phyloP scores from a whole-genome alignment of 2,888 invertebrate species.

The Sarcophaga variegata region DNA sequence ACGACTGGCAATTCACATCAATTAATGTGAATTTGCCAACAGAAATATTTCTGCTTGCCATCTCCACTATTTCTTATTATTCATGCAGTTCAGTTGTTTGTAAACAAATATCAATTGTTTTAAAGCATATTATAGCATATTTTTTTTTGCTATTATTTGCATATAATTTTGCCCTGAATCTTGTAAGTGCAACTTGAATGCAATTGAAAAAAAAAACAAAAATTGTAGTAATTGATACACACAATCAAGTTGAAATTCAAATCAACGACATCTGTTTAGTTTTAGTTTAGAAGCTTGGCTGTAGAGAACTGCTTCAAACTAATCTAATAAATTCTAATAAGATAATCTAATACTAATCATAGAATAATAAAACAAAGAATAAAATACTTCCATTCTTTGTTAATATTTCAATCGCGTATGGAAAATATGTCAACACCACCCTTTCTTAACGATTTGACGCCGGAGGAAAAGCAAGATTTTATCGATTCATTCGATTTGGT shows the following conservation, averaged over 20 bases:
- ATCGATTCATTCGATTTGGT: slow-evolving; percentile 83
- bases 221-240: slow-evolving; percentile 36
- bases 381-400: background rate
- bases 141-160: no score
- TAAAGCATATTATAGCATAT: background rate
- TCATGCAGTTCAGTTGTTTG: background rate
- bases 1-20: slow-evolving; percentile 16
- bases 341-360: slow-evolving; percentile 22
- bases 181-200: background rate
- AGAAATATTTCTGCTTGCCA: no score
- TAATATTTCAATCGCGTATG: background rate
- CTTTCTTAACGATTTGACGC: slow-evolving; percentile 61
- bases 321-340: background rate
- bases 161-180: no score
- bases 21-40: slow-evolving; percentile 42
- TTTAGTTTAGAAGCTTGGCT: slow-evolving; percentile 69
- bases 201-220: background rate
- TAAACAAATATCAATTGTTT: slow-evolving; percentile 49
- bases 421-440: slow-evolving; percentile 30
- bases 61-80: background rate
- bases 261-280: slow-evolving; percentile 69
- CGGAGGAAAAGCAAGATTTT: slow-evolving; percentile 77
- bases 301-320: slow-evolving; percentile 42
- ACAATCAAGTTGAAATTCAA: slow-evolving; percentile 24
- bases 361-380: background rate